Evolutionary conservation across 53 echinoderm and acorn worm species (phyloP).

Genomic region (Astropecten irregularis): DNA sequence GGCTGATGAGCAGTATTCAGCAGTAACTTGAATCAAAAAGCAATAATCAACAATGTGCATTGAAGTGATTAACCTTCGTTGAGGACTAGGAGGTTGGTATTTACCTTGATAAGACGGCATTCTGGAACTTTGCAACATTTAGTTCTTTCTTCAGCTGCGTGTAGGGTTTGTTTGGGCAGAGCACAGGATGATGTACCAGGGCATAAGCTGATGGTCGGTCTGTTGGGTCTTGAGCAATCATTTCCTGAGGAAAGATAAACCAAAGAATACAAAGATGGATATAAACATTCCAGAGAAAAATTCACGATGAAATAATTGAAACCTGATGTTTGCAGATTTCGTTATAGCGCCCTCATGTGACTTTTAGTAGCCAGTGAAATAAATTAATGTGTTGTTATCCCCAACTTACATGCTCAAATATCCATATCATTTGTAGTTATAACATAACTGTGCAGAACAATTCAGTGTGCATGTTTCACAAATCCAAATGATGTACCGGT

Average conservation of each 20-base stretch:
- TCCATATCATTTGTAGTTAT: too few species aligned
- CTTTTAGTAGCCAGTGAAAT: too few species aligned
- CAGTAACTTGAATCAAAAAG: too few species aligned
- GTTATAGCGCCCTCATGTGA: neutral
- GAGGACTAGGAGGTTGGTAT: too few species aligned
- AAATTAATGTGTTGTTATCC: too few species aligned
- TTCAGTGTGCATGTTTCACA: too few species aligned
- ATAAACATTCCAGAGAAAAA: neutral
- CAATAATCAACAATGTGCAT: too few species aligned
- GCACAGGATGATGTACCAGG: slow-evolving; percentile 78
- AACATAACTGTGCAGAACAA: too few species aligned
- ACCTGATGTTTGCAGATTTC: neutral
- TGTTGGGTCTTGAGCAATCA: slow-evolving; percentile 75
- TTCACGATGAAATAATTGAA: neutral
- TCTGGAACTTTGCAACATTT: slow-evolving; percentile 97
- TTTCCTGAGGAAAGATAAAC: slow-evolving; percentile 47
- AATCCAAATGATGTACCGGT: too few species aligned
- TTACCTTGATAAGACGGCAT: slow-evolving; percentile 94
- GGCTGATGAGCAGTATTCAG: too few species aligned
- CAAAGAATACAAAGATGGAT: neutral
- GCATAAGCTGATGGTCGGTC: slow-evolving; percentile 77
- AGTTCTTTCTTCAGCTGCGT: slow-evolving; percentile 91
- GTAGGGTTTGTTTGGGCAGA: slow-evolving; percentile 79
- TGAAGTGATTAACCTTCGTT: too few species aligned
- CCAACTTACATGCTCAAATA: too few species aligned